Evolutionary conservation across 2,888 invertebrate genomes (phyloP), one percentile per base, ranked within the genome.

Genomic region (Ormyrus labotus): DNA sequence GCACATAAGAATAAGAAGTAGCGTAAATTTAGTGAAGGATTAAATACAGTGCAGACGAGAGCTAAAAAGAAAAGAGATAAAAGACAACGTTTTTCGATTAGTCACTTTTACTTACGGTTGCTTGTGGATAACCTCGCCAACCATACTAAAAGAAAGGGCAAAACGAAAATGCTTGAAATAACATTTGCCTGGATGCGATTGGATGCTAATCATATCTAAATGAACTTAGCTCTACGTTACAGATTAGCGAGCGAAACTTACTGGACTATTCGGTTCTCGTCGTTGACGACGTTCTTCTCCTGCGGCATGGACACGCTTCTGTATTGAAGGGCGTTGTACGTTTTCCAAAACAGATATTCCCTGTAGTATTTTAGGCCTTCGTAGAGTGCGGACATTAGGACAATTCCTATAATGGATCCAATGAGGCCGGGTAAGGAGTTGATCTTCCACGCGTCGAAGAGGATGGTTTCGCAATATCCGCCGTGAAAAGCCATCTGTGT

Each of bases 291-390:
- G 88, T 92, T 92, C 91, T 94, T 93, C 92, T 95, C 92, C 90
- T 90, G 94, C 4, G 96, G 96, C 83, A 96, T 93, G n/a, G 96
- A 93, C 0, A 97, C 96, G 5, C 96, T 96, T 85, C 96, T 94
- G 87, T 97, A 96, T 87, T 96, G 96, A 61, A 97, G 92, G 5
- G 96, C 93, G 87, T 96, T 96, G 90, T 96, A 96, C 2, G 96
- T 95, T 92, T 95, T 96, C 95, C 97, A 97, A 90, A 97, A 94
- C 67, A 97, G 92, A 91, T 88, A 88, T 86, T 91, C 93, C 91
- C 95, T 92, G 85, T 94, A 95, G 92, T 97, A 98, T 92, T 99
- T 99, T 4, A 99, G 93, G 0, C 98, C 98, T 92, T 99, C 99
- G 91, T 99, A 99, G 48, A 98, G 92, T 73, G 98, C 94, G 6